Conservation (phyloP, 1,140 invertebrate species). For the Brachystomella parvula region DNA sequence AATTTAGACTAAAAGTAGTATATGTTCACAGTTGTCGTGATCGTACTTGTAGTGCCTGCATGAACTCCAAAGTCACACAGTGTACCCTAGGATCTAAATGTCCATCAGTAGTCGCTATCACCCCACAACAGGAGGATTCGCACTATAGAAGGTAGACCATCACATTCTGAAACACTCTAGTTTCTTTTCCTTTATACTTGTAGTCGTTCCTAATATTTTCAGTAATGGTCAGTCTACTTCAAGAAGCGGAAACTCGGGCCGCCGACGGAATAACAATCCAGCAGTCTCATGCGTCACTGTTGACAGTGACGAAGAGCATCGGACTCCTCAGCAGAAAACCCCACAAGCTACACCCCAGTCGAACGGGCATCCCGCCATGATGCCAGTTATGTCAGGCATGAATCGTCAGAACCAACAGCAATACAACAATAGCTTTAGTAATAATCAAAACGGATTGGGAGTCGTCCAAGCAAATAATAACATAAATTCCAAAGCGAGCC, state of each 20-base stretch:
- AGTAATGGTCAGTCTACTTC: constrained; percentile 45
- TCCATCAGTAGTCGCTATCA: constrained; percentile 44
- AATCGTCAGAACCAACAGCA: constrained; percentile 9
- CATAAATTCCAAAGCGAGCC: constrained; percentile 11
- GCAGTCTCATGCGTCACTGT: constrained; percentile 67
- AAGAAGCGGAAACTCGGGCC: constrained; percentile 37
- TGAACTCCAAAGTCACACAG: constrained; percentile 39
- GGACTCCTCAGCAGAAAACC: constrained; percentile 47
- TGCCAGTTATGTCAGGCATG: background rate
- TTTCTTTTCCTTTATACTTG: background rate
- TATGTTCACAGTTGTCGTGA: constrained; percentile 40
- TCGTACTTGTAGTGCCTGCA: constrained; percentile 42
- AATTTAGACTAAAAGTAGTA: no score
- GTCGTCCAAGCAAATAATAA: background rate
- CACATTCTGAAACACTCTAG: background rate
- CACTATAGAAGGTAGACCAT: constrained; percentile 38
- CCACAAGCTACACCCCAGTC: constrained; percentile 7
- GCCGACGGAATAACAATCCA: constrained; percentile 51
- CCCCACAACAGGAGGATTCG: constrained; percentile 42
- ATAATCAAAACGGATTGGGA: no score
- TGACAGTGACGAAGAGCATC: constrained; percentile 66
- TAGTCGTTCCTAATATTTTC: constrained; percentile 16
- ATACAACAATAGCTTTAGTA: no score
- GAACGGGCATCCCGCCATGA: constrained; percentile 19
- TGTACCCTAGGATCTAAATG: constrained; percentile 40